Conservation (phyloP, 1,140 invertebrate species). For the Panonychus citri region DNA sequence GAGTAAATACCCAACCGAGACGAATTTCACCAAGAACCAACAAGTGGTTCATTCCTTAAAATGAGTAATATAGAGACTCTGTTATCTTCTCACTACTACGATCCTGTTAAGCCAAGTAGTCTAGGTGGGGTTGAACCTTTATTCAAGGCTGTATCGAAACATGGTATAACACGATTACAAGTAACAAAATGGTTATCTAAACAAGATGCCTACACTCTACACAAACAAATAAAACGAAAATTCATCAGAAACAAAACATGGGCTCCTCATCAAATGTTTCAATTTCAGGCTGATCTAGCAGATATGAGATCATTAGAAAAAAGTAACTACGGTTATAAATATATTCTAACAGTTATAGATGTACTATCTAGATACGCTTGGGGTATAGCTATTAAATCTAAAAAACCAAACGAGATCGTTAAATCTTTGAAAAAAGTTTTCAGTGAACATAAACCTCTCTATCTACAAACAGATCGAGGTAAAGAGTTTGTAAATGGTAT, state of each 20-base stretch:
- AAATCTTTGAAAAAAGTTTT: slow-evolving; percentile 7
- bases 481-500: slow-evolving; percentile 23
- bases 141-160: neutral
- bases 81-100: neutral
- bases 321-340: slow-evolving; percentile 7
- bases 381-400: slow-evolving; percentile 14
- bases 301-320: slow-evolving; percentile 7
- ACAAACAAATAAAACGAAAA: neutral
- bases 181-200: neutral
- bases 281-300: slow-evolving; percentile 16
- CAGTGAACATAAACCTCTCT: slow-evolving; percentile 16
- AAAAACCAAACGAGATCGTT: slow-evolving; percentile 6
- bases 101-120: neutral
- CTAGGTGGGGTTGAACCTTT: neutral
- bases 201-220: neutral
- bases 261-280: slow-evolving; percentile 7
- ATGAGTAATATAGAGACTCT: neutral
- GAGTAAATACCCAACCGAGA: neutral
- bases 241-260: neutral
- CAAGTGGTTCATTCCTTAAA: neutral
- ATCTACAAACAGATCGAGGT: slow-evolving; percentile 25
- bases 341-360: slow-evolving; percentile 16
- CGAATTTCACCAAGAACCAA: neutral
- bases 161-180: neutral
- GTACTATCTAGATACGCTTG: slow-evolving; percentile 15